Base-by-base conservation (phyloP, 2,888 invertebrate species). In the Lasius fuliginosus region DNA sequence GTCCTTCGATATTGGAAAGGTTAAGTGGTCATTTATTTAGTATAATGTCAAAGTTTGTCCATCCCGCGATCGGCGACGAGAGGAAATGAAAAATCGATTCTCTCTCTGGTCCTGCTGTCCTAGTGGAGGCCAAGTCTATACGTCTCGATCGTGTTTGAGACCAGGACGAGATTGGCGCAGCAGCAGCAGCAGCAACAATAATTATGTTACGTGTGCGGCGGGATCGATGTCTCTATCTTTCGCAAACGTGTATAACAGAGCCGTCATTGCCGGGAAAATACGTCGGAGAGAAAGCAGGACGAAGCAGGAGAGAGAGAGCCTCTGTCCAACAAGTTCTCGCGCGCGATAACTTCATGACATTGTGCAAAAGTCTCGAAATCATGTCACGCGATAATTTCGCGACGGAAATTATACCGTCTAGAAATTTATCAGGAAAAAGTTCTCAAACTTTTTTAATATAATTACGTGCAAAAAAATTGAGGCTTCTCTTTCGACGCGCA, bases 201-300 rank as follows among this genome's bases (percentile, higher is more conserved):
- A 89, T 89, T 89, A 85, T 84, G 86, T 86, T 83, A 82, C 60
- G 46, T 69, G n/a, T 64, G 62, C 56, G 30, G 60, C 30, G 27
- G 83, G 84, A 89, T 88, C 85, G 88, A 87, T 85, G 84, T 81
- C 56, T 53, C 85, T 84, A 87, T 87, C 85, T 82, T 83, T 68
- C 82, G 60, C 74, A 36, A 46, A 36, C 67, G 40, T 62, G 79
- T 77, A 23, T 23, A 85, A 82, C 65, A 71, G 71, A 83, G 40
- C 40, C 42, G n/a, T 36, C 42, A 79, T 33, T 58, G 27, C 40
- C 40, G 62, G 62, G 81, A 73, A 73, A 68, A 56, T 40, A 49
- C 18, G 58, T 15, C 60, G 46, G n/a, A 49, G 82, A 87, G 88
- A 87, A 88, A 88, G 85, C 84, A 49, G 84, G 64, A 74, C 86